These are phyloP conservation scores for Eubucco bourcierii DNA, from an alignment of 2,113 vertebrate species.

Conservation along the genomic window DNA sequence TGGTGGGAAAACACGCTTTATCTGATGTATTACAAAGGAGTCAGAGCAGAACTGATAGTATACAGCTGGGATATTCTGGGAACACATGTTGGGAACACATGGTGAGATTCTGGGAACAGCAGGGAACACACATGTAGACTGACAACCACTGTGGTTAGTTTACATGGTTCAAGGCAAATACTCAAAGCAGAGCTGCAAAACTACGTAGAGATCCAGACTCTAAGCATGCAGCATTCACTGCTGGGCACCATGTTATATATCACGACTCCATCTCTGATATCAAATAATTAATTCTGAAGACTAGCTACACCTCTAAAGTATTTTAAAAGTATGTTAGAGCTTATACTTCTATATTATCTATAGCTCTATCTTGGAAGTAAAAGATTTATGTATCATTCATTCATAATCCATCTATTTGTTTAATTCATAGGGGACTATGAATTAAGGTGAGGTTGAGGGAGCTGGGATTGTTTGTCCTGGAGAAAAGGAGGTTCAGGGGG, in stretches of 20 bases:
- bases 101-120: slow-evolving; percentile 52
- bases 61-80: slow-evolving; percentile 58
- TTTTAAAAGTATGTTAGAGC: not conserved
- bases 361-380: not conserved
- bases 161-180: slow-evolving; percentile 33
- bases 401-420: not conserved
- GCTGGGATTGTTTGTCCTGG: no score
- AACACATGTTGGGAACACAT: slow-evolving; percentile 59
- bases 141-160: slow-evolving; percentile 35
- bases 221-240: not conserved
- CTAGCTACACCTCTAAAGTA: not conserved
- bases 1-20: slow-evolving; percentile 56
- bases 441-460: no score
- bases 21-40: slow-evolving; percentile 50
- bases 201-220: not conserved
- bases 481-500: no score
- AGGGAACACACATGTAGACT: slow-evolving; percentile 49
- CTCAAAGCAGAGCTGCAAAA: slow-evolving; percentile 5
- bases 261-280: not conserved
- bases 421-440: not conserved
- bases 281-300: not conserved
- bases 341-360: not conserved
- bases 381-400: not conserved
- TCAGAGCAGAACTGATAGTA: slow-evolving; percentile 62
- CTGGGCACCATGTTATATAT: not conserved